phyloP scores from a whole-genome alignment of 2,888 invertebrate genomes.

The Brachypterus glaber region DNA sequence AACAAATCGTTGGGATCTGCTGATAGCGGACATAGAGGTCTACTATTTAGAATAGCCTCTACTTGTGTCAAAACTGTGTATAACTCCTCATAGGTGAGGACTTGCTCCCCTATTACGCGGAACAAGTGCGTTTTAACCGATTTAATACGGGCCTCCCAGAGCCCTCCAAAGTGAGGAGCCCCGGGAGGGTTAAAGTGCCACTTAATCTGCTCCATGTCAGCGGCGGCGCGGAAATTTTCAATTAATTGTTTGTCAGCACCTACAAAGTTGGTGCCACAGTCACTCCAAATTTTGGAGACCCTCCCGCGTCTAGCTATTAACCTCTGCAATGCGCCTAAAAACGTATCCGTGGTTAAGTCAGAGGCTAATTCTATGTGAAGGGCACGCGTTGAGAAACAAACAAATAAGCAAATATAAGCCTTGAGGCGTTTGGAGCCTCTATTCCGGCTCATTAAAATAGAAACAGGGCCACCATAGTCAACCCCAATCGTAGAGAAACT shows the following conservation, averaged over 20 bases:
- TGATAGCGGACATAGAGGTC: constrained; percentile 22
- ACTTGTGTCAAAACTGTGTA: constrained; percentile 21
- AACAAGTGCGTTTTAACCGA: constrained; percentile 12
- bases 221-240: no score
- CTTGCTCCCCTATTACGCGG: constrained; percentile 19
- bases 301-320: constrained; percentile 24
- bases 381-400: constrained; percentile 19
- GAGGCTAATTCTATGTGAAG: constrained; percentile 24
- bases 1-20: constrained; percentile 14
- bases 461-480: constrained; percentile 18
- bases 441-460: constrained; percentile 5
- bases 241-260: constrained; percentile 13
- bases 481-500: constrained; percentile 11
- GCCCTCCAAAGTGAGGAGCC: constrained; percentile 19
- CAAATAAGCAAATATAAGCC: constrained; percentile 15
- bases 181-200: constrained; percentile 17
- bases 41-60: constrained; percentile 25
- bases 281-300: constrained; percentile 18
- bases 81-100: constrained; percentile 24
- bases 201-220: constrained; percentile 9
- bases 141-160: constrained; percentile 17
- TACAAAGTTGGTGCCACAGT: constrained; percentile 23
- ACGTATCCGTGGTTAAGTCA: constrained; percentile 20
- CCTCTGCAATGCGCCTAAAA: constrained; percentile 20
- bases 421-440: constrained; percentile 11